phyloP scores from a whole-genome alignment of 2,888 invertebrate genomes.

The Oligia latruncula region DNA sequence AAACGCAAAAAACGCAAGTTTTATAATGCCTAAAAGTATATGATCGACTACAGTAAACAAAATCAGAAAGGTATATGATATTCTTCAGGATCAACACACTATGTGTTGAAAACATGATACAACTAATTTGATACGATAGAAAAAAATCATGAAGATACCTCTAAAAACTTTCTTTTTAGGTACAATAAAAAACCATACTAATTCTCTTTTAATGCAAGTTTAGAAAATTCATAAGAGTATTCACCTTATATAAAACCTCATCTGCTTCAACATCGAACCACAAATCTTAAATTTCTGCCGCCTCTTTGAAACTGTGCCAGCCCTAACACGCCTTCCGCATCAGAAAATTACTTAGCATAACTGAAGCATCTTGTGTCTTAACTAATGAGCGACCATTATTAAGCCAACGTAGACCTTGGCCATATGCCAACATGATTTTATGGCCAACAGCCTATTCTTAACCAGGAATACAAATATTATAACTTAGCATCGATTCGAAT shows the following conservation, averaged over 20 bases:
- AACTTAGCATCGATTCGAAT: slow-evolving; percentile 6
- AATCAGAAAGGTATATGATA: too few species aligned
- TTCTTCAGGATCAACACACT: too few species aligned
- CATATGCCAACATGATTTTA: slow-evolving; percentile 33
- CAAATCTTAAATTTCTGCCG: neutral
- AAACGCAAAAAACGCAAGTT: too few species aligned
- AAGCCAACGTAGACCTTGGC: slow-evolving; percentile 40
- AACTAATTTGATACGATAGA: too few species aligned
- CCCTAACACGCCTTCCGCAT: slow-evolving; percentile 24
- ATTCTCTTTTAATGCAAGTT: too few species aligned
- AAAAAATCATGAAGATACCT: too few species aligned
- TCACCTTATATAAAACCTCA: neutral
- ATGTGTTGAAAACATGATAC: too few species aligned
- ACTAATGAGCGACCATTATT: slow-evolving; percentile 50
- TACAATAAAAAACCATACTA: too few species aligned
- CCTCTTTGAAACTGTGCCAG: neutral
- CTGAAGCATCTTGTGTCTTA: slow-evolving; percentile 36
- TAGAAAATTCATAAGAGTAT: neutral
- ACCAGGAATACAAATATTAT: slow-evolving; percentile 25
- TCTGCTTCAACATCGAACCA: neutral
- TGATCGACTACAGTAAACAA: too few species aligned
- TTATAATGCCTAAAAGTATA: too few species aligned
- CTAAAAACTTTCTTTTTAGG: too few species aligned
- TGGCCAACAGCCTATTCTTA: slow-evolving; percentile 8
- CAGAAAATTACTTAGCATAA: slow-evolving; percentile 45